Base-by-base conservation (phyloP, 2,888 invertebrate genomes). In the Ectropis crepuscularia region DNA sequence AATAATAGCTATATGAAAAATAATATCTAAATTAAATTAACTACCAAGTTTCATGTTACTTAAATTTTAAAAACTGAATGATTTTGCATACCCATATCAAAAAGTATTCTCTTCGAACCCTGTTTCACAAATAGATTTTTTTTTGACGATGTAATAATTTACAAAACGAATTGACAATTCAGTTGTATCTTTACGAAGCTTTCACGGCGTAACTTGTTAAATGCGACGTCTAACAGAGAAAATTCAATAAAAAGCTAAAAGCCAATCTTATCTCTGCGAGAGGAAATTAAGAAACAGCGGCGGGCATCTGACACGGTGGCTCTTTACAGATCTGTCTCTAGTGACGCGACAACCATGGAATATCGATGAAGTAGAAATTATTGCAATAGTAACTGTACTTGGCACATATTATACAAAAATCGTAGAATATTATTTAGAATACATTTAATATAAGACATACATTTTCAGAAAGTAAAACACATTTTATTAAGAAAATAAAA, bases 231-330 rank as follows among this genome's bases (percentile, higher is more conserved):
- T 87, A 86, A 87, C 86, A 88, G 78, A 89, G 91, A 90, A 91
- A 92, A 92, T 90, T 92, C 91, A 92, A 92, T 92, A 92, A 92
- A 92, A 92, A 92, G 88, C 92, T 91, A 90, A 92, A 92, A 92
- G 92, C 92, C 91, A 92, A 91, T 92, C 92, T 92, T 92, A 92
- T 92, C 92, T 90, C 79, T 69, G 80, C 79, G 79, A 88, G 88
- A 92, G 92, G 92, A 92, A 92, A 92, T 92, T 92, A 92, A 92
- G 92, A 92, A 92, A 90, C 90, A 92, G 90, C 89, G 87, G 82
- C 89, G 91, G 86, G 89, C 92, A 92, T 89, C 92, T 91, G 92
- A 92, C 92, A 89, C 88, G 87, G 86, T 78, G 87, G 89, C 89
- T 89, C 88, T 88, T 83, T 82, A 78, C 79, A 90, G 89, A 90